A percentile compares a stretch with the other conserved stretches of the same genome.
phyloP scores from a whole-genome alignment of 2,113 vertebrate species.

The Cephalophus harveyi region DNA sequence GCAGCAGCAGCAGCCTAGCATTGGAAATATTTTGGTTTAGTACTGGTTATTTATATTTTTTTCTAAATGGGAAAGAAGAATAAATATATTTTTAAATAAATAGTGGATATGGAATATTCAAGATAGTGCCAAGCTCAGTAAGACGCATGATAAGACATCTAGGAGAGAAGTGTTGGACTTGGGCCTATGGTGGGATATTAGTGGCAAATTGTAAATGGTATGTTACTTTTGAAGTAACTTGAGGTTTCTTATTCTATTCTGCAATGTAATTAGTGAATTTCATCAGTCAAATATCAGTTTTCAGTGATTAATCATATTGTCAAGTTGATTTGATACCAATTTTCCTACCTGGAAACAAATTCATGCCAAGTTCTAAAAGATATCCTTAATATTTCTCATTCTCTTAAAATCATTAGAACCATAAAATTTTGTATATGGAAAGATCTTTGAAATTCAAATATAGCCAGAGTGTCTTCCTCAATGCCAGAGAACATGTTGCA shows the following conservation, averaged over 20 bases:
- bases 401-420: background rate
- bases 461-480: background rate
- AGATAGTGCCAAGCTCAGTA: background rate
- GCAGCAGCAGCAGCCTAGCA: background rate
- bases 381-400: background rate
- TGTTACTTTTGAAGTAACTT: background rate
- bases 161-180: background rate
- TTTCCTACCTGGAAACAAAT: constrained; percentile 18
- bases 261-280: background rate
- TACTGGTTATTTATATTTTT: background rate
- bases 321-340: background rate
- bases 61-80: background rate
- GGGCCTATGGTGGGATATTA: background rate
- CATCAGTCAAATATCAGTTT: background rate
- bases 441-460: background rate
- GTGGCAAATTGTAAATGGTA: background rate
- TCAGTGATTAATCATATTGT: background rate
- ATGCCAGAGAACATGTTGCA: background rate
- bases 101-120: background rate
- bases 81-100: background rate
- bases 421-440: background rate
- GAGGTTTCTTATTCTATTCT: background rate
- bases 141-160: background rate
- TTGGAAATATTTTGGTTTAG: background rate
- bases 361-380: background rate